A percentile compares a stretch with the other conserved stretches of the same genome.
phyloP scores from a whole-genome alignment of 2,113 vertebrate genomes.

The Butorides virescens region DNA sequence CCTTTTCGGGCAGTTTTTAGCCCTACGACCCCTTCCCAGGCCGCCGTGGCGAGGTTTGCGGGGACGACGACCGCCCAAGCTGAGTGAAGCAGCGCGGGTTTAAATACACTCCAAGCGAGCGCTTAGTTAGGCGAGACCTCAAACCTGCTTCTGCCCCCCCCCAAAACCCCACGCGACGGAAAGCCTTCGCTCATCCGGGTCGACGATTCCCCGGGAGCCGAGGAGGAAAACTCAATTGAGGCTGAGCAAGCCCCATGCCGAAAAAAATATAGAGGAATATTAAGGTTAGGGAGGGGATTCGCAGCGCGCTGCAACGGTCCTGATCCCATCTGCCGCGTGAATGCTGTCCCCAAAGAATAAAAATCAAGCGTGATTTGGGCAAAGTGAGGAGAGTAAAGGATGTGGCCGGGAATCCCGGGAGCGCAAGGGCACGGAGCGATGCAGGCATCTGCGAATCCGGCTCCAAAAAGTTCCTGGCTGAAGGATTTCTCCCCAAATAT shows the following conservation, averaged over 20 bases:
- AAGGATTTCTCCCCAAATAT: background rate
- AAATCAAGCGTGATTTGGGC: background rate
- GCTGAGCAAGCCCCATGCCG: background rate
- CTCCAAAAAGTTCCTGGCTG: background rate
- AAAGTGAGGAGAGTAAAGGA: no score
- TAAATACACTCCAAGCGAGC: background rate
- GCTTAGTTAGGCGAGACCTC: background rate
- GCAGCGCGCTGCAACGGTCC: background rate
- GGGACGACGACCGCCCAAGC: fast-evolving
- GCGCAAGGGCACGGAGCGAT: background rate
- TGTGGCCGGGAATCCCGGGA: fast-evolving
- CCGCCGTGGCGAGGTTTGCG: fast-evolving
- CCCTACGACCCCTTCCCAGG: background rate
- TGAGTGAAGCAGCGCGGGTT: fast-evolving
- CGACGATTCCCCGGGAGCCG: background rate
- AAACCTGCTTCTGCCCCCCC: fast-evolving
- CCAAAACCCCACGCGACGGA: background rate
- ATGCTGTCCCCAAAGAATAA: background rate
- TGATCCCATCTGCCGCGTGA: background rate
- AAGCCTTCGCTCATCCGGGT: background rate
- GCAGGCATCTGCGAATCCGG: fast-evolving
- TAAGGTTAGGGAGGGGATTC: background rate
- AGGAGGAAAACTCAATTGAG: background rate
- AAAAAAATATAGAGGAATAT: background rate
- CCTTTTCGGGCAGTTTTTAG: background rate